phyloP scores from a whole-genome alignment of 2,797 vertebrate species.

The Menidia menidia region DNA sequence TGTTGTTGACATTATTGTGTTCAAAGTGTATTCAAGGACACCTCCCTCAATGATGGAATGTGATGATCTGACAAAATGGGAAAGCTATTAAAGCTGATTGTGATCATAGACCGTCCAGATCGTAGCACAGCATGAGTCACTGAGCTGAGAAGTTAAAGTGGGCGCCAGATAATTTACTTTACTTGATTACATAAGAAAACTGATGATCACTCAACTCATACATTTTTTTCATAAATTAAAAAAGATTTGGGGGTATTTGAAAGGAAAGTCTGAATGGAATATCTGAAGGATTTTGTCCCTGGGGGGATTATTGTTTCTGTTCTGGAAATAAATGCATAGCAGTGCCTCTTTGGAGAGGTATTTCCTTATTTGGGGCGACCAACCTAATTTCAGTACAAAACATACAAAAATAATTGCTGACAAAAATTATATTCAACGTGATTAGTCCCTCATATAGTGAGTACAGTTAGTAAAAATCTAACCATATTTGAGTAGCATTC shows the following conservation, averaged over 20 bases:
- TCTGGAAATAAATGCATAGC: no score
- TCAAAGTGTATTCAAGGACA: constrained; percentile 50
- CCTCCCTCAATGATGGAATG: constrained; percentile 45
- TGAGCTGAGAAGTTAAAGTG: not conserved
- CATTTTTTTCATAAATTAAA: not conserved
- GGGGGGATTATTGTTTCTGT: no score
- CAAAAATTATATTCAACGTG: no score
- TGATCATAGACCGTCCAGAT: not conserved
- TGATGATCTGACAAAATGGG: constrained; percentile 41
- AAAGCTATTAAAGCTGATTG: constrained; percentile 16
- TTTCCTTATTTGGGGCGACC: no score
- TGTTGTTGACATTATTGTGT: constrained; percentile 55
- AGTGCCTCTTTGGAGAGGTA: no score
- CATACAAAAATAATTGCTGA: no score
- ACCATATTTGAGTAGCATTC: no score
- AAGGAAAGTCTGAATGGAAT: no score
- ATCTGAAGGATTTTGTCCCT: no score
- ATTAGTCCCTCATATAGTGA: no score
- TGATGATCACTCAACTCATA: not conserved
- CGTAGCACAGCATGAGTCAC: constrained; percentile 1
- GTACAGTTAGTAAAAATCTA: no score
- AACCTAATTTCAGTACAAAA: no score
- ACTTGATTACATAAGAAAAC: not conserved
- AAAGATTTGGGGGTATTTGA: not conserved
- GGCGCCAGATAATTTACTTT: not conserved